Conservation (phyloP, 2,888 invertebrate genomes). For the Teinopalpus imperialis region DNA sequence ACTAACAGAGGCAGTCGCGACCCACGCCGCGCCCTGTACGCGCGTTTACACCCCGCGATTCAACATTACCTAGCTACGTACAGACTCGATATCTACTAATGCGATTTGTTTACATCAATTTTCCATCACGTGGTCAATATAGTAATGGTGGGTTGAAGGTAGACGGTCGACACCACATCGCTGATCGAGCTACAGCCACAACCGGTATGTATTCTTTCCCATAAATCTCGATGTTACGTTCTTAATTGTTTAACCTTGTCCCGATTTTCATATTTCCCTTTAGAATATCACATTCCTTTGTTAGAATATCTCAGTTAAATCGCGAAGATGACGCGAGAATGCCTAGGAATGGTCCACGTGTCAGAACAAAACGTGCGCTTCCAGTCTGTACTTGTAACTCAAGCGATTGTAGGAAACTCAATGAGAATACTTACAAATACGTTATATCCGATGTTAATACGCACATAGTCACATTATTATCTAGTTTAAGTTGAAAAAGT, state of each 20-base stretch:
- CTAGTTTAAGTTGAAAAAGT: too few species aligned
- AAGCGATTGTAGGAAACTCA: slow-evolving; percentile 7
- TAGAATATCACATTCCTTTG: slow-evolving; percentile 24
- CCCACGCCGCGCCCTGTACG: slow-evolving; percentile 55
- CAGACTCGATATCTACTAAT: slow-evolving; percentile 39
- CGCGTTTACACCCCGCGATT: slow-evolving; percentile 44
- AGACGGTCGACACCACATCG: slow-evolving; percentile 23
- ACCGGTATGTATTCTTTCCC: slow-evolving; percentile 32
- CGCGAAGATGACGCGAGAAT: background rate
- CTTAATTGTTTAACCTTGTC: slow-evolving; percentile 27
- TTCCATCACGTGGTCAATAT: slow-evolving; percentile 44
- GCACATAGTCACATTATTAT: background rate
- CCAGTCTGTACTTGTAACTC: slow-evolving; percentile 4
- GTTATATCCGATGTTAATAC: slow-evolving; percentile 2
- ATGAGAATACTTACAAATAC: slow-evolving; percentile 23
- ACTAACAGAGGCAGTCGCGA: slow-evolving; percentile 49
- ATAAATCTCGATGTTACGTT: slow-evolving; percentile 15
- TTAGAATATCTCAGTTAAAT: background rate
- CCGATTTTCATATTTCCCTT: slow-evolving; percentile 21
- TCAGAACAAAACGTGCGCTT: slow-evolving; percentile 11
- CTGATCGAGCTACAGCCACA: slow-evolving; percentile 30
- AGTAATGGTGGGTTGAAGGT: slow-evolving; percentile 38
- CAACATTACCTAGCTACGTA: slow-evolving; percentile 32
- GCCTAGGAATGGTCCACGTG: slow-evolving; percentile 22
- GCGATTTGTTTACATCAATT: slow-evolving; percentile 51